These are phyloP conservation scores for Elanus axillaris DNA, from an alignment of 2,113 vertebrate genomes.

Conservation along the genomic window DNA sequence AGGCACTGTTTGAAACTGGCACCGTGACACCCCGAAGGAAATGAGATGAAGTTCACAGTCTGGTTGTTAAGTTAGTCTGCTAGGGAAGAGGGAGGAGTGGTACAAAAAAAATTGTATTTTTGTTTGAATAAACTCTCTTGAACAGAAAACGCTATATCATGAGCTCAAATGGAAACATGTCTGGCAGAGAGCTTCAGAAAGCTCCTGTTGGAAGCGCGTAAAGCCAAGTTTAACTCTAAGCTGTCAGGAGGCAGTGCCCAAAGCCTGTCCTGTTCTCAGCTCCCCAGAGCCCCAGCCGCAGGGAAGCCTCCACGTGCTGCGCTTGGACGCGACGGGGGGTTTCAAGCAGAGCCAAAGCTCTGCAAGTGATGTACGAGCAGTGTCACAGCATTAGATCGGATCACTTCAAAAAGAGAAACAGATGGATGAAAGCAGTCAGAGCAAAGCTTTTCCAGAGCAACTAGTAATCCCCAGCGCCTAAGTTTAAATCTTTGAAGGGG, in stretches of 20 bases:
- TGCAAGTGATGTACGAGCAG: not conserved
- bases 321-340: not conserved
- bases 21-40: slow-evolving; percentile 33
- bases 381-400: not conserved
- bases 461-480: not conserved
- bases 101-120: not conserved
- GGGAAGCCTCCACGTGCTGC: not conserved
- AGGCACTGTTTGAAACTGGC: slow-evolving; percentile 54
- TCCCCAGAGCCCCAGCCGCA: not conserved
- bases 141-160: slow-evolving; percentile 31
- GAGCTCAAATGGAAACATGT: slow-evolving; percentile 37
- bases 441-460: not conserved
- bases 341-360: not conserved
- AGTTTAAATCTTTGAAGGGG: not conserved
- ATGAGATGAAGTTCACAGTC: slow-evolving; percentile 51
- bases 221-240: slow-evolving; percentile 17
- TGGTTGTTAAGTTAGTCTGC: slow-evolving; percentile 56
- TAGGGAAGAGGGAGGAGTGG: not conserved
- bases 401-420: not conserved
- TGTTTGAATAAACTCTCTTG: slow-evolving; percentile 13
- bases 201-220: not conserved
- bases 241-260: not conserved
- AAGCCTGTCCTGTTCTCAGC: not conserved
- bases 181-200: slow-evolving; percentile 46
- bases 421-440: not conserved